Base-by-base conservation (phyloP, 2,888 invertebrate species). In the Apotomis betuletana region DNA sequence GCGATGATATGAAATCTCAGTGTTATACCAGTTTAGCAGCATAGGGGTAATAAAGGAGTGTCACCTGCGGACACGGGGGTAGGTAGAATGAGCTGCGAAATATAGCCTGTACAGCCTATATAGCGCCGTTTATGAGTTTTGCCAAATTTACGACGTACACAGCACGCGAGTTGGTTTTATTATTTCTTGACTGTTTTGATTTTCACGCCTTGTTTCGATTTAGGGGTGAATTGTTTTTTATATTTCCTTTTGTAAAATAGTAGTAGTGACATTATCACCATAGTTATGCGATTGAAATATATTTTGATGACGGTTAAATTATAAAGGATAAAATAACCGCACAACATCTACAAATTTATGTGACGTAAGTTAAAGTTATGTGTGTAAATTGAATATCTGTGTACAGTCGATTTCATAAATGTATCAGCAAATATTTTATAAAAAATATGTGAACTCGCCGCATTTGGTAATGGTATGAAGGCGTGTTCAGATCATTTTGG, bases 11-110 rank as follows among this genome's bases (percentile, higher is more conserved):
- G 67, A 67, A 72, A 72, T 72, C 72, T 59, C 72, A 63, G 67
- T 41, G 13, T 67, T 59, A 68, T 59, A 36, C 46, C 60, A 63
- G 63, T 72, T 68, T 68, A 72, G 70, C 60, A 55, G 67, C 54
- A 46, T 67, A 59, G 27, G 61, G 59, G 71, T 61, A 67, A 67
- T 71, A 71, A 72, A 63, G 63, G 67, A 72, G 72, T 72, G 72
- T 72, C 72, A 72, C 72, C 67, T 72, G 72, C 68, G 72, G 72
- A 68, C 68, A 72, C 58, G 36, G 59, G 62, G 67, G 70, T 65
- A 55, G 67, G 70, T 65, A 55, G 62, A 67, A 67, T 68, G 63
- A 62, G 72, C 63, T 63, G 67, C 72, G 46, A 72, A 72, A 72
- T 69, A 62, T 67, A 13, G 67, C 61, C 57, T 8, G 67, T 51